Evolutionary conservation across 2,797 vertebrate genomes (phyloP), one percentile per base, ranked within the genome.

Genomic region (Sebastes wilsoni): DNA sequence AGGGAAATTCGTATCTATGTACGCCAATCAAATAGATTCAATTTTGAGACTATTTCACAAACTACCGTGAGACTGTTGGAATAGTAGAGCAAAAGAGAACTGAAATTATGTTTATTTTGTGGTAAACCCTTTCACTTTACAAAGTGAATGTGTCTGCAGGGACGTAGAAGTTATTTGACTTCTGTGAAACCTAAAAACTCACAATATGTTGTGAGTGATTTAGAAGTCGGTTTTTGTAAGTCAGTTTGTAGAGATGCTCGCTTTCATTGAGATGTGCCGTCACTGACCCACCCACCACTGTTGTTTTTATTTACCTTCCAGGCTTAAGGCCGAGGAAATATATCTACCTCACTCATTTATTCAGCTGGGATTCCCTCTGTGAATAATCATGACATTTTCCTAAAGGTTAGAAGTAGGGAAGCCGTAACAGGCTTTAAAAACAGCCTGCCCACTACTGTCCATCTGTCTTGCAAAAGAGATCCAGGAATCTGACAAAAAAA

Each of bases 381-480:
- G 46, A 87, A 81, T 79, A 76, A 77, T 85, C 54, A 42, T 80
- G 78, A 84, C 84, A 89, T 87, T 88, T 82, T 64, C 71, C 73
- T 75, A 77, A 91, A 91, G 87, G 88, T 91, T 79, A 85, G 69
- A 81, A 81, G 67, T 72, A 71, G 67, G 34, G 52, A 79, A 66
- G 60, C 30, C 54, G 42, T 75, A 72, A 88, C 58, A 77, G 54
- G 14, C 64, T 64, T 70, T 72, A 69, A 84, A 83, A 72, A 75
- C 71, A 54, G 32, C 62, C 66, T 78, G 79, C 59, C 58, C 67
- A 54, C 38, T 64, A 16, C 28, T 73, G 75, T 85, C 78, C 77
- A 75, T 85, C 62, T 84, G 74, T 58, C 36, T 77, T 55, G 62
- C 36, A 77, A 76, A 86, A 65, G 27, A 79, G 25, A 74, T 82